Evolutionary conservation across 2,113 vertebrate species (phyloP).

Genomic region (Phodopus roborovskii): DNA sequence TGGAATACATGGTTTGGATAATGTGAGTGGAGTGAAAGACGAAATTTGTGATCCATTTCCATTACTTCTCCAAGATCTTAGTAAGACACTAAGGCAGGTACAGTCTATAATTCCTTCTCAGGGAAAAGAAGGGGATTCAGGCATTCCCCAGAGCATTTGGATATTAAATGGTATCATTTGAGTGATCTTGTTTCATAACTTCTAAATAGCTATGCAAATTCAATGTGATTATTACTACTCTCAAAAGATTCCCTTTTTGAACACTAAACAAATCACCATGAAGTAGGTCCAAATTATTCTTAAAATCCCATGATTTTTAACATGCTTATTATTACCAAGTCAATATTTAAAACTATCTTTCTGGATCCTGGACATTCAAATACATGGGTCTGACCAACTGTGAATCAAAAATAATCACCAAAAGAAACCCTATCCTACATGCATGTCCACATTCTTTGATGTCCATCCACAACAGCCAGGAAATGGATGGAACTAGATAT

Average conservation of each 20-base stretch:
- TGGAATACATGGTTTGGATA: not conserved
- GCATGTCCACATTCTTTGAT: not conserved
- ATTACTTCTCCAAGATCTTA: not conserved
- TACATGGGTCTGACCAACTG: not conserved
- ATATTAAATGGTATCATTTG: not conserved
- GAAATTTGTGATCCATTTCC: not conserved
- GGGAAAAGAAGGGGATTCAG: not conserved
- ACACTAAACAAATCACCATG: not conserved
- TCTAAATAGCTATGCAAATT: not conserved
- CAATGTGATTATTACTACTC: not conserved
- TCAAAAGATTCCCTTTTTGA: constrained; percentile 1
- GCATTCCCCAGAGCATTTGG: not conserved
- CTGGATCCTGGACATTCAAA: not conserved
- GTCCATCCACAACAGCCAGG: not conserved
- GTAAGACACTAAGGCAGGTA: not conserved
- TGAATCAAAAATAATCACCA: not conserved
- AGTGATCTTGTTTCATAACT: not conserved
- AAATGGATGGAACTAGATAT: not conserved
- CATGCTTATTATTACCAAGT: not conserved
- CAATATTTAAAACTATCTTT: not conserved
- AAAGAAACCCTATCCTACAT: not conserved
- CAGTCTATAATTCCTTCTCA: not conserved
- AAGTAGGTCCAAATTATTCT: not conserved
- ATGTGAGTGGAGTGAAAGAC: not conserved
- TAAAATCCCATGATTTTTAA: constrained; percentile 4